A percentile compares a stretch with the other conserved stretches of the same genome.
Evolutionary conservation across 2,113 vertebrate genomes (phyloP).

Genomic region (Brachypteracias leptosomus): DNA sequence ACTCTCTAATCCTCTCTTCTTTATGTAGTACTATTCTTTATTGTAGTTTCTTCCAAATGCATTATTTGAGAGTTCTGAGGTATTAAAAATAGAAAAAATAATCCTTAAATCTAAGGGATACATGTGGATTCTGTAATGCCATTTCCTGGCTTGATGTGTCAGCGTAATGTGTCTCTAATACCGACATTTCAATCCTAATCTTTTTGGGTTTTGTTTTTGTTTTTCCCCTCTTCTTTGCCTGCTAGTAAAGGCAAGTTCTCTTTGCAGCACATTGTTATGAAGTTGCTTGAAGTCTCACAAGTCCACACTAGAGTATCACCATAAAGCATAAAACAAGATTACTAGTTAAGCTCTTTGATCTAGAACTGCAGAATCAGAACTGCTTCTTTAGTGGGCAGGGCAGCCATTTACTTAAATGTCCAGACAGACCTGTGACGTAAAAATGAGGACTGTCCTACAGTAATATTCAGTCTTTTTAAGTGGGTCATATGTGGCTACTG

Average conservation of each 20-base stretch:
- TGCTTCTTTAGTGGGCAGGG: neutral
- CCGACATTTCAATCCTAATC: neutral
- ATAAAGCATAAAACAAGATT: neutral
- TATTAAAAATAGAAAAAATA: neutral
- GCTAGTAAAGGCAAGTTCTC: neutral
- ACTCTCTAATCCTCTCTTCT: neutral
- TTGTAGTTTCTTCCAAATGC: neutral
- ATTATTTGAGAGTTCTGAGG: neutral
- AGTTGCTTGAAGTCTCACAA: neutral
- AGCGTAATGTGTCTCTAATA: neutral
- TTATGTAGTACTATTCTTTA: neutral
- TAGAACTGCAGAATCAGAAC: neutral
- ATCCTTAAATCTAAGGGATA: neutral
- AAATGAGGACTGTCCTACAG: neutral
- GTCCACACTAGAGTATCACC: neutral
- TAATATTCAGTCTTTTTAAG: neutral
- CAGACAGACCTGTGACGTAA: neutral
- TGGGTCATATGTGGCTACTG: neutral
- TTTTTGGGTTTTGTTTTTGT: neutral
- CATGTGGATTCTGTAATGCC: neutral
- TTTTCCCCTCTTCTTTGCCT: neutral
- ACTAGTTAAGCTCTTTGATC: neutral
- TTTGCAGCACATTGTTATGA: neutral
- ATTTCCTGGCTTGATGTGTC: neutral
- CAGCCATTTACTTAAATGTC: neutral